Evolutionary conservation across 2,888 invertebrate genomes (phyloP).

Genomic region (Sarcophaga rosellei): DNA sequence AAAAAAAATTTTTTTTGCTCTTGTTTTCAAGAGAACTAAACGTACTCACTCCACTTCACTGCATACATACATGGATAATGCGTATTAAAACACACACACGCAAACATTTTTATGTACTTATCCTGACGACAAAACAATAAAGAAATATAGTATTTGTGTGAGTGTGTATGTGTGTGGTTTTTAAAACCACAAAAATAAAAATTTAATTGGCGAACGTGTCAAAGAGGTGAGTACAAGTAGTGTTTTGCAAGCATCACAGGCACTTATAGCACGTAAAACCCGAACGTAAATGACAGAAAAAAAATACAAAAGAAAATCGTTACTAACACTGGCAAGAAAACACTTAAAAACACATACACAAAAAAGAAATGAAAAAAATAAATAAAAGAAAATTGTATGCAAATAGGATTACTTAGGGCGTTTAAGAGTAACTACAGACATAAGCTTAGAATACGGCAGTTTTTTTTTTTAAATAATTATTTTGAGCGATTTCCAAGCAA

Average conservation of each 20-base stretch:
- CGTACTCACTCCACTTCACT: too few species aligned
- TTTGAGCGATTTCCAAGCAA: too few species aligned
- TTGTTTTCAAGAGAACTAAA: too few species aligned
- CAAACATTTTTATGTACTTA: too few species aligned
- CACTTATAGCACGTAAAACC: slow-evolving; percentile 37
- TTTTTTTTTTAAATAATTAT: not conserved
- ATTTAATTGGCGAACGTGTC: slow-evolving; percentile 64
- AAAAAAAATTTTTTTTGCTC: too few species aligned
- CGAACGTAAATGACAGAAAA: not conserved
- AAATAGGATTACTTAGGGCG: not conserved
- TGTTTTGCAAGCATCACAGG: not conserved
- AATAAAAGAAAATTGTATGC: not conserved
- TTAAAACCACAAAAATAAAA: slow-evolving; percentile 57
- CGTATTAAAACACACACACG: too few species aligned
- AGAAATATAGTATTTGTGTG: not conserved
- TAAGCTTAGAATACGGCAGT: not conserved
- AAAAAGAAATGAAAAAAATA: not conserved
- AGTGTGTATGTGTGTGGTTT: not conserved
- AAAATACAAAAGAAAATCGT: slow-evolving; percentile 5
- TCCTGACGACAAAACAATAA: too few species aligned
- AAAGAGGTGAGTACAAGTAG: slow-evolving; percentile 53
- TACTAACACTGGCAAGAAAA: slow-evolving; percentile 8
- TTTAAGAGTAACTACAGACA: not conserved
- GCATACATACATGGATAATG: too few species aligned
- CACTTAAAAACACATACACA: not conserved